Evolutionary conservation across 2,888 invertebrate species (phyloP), one percentile per base, ranked within the genome.

Genomic region (Cecidostiba fungosa): DNA sequence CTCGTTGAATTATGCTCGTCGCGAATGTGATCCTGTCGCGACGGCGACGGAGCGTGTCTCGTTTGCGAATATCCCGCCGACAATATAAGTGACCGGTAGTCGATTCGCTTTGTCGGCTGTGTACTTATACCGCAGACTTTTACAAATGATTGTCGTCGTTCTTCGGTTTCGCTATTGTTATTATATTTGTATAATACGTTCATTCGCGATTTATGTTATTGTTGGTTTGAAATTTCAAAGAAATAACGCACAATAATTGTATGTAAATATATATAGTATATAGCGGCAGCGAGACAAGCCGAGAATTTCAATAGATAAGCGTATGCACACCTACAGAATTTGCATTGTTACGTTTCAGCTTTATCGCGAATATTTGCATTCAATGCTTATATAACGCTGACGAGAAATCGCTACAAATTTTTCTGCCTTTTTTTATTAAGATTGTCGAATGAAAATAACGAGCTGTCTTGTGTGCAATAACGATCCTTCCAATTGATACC

Each of bases 1-100:
- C 59, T 54, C 66, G 39, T 39, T 85, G 73, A 77, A 82, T 85
- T 77, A 85, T 85, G 82, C 77, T n/a, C 77, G 73, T 12, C 66
- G 77, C 66, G 72, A 62, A 29, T 62, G 62, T 62, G 62, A 10
- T 23, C 62, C 23, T 26, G 66, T 23, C 26, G 39, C 59, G 82
- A 39, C 43, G 66, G 29, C 29, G 66, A 29, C 66, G 66, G 32
- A 54, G 73, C 85, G 85, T 77, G 82, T 77, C 73, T 69, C 73
- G 77, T 73, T 78, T 85, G 78, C 82, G 50, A 85, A 82, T 73
- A 1, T 8, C 54, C 4, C 43, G 3, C 12, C 0, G 43, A 4
- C 8, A 8, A n/a, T 59, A 54, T 6, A 59, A n/a, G 50, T 50
- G 19, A 50, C 19, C 50, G 50, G 50, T 50, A 50, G 50, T 19